Evolutionary conservation across 2,113 vertebrate genomes (phyloP).

Genomic region (Engystomops pustulosus): DNA sequence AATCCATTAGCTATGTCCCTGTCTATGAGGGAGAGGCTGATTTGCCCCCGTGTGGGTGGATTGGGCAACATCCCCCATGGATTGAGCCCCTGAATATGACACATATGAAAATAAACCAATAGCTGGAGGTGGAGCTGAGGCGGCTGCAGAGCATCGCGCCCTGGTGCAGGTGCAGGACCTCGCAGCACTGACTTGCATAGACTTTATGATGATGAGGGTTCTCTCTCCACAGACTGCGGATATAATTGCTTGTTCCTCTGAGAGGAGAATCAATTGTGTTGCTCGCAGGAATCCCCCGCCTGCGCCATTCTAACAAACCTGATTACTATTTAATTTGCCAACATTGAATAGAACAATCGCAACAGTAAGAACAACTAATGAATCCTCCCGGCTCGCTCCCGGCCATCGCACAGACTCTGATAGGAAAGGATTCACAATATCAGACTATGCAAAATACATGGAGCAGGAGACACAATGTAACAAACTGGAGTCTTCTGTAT

Average conservation of each 20-base stretch:
- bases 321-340: conserved; percentile 43
- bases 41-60: no score
- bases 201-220: background rate
- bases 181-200: background rate
- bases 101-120: no score
- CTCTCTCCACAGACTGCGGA: background rate
- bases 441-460: background rate
- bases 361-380: background rate
- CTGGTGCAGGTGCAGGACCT: background rate
- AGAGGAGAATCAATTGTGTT: background rate
- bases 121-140: no score
- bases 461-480: no score
- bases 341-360: conserved; percentile 26
- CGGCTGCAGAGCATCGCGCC: no score
- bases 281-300: background rate
- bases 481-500: no score
- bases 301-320: conserved; percentile 30
- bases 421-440: background rate
- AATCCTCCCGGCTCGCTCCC: background rate
- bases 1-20: no score
- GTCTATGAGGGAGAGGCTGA: no score
- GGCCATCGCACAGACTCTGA: background rate
- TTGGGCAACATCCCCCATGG: no score
- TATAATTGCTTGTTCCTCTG: conserved; percentile 16
- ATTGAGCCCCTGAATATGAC: no score